Base-by-base conservation (phyloP, 1,140 invertebrate species). In the Hyles euphorbiae region DNA sequence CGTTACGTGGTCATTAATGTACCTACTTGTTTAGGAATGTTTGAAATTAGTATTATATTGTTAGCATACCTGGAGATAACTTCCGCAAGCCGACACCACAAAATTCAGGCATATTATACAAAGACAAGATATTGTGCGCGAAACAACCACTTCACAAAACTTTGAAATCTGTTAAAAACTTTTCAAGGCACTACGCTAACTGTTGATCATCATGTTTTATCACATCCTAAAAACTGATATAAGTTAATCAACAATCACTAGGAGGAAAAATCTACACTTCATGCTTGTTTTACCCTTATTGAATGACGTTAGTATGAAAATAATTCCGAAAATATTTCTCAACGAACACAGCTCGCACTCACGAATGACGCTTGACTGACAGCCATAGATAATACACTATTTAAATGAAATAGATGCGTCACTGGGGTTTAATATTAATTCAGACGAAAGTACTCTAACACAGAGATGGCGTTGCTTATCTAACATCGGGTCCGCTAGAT, bases 161-260 rank as follows among this genome's bases (percentile, higher is more conserved):
- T 70, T 74, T 64, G 52, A 63, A 63, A 67, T 71, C 70, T 52
- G 64, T 68, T 68, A 74, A 78, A 73, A 78, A 78, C 75, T 78
- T 75, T 72, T 73, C 34, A 63, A 75, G 71, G 67, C 69, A 75
- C 75, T 66, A 61, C 54, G 52, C 55, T 51, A 67, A 75, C 64
- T 57, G 62, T 43, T 60, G 36, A 11, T 11, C 34, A 40, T 40
- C 34, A 46, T 55, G 11, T 7, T 46, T 55, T 45, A 44, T 44
- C 44, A 44, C 53, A 7, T 55, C 22, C 11, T 33, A 32, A 6
- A 50, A 22, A 33, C 22, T 9, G 12, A 11, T 1, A 50, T 22
- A 40, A 40, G 36, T 40, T 40, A 40, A 5, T 8, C 4, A 40
- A 40, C 36, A 40, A 40, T 40, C 36, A 40, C 36, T 40, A 3